phyloP scores from a whole-genome alignment of 2,888 invertebrate species.

The Abscondita cerata region DNA sequence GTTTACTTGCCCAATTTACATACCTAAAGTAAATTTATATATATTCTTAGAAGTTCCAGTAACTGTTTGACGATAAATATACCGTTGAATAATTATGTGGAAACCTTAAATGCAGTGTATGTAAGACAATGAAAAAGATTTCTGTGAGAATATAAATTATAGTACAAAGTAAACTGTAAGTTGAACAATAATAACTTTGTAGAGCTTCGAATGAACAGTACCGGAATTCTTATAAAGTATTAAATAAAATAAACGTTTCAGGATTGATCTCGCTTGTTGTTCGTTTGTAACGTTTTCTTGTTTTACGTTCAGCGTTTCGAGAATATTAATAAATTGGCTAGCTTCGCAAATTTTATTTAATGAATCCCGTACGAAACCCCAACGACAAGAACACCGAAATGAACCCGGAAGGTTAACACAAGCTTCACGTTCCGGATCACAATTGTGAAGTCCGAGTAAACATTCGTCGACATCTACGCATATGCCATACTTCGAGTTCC shows the following conservation, averaged over 20 bases:
- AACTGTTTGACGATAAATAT: too few species aligned
- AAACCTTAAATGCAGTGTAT: too few species aligned
- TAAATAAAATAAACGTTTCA: slow-evolving; percentile 20
- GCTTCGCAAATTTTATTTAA: slow-evolving; percentile 44
- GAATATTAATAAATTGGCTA: slow-evolving; percentile 45
- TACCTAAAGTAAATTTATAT: too few species aligned
- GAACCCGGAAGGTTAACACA: slow-evolving; percentile 66
- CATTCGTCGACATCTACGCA: slow-evolving; percentile 72
- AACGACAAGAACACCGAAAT: slow-evolving; percentile 61
- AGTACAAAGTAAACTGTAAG: too few species aligned
- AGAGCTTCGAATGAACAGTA: not conserved
- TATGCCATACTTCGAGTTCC: slow-evolving; percentile 67
- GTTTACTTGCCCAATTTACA: too few species aligned
- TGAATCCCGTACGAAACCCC: slow-evolving; percentile 57
- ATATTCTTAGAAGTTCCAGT: too few species aligned
- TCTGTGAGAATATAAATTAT: too few species aligned
- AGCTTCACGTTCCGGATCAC: slow-evolving; percentile 58
- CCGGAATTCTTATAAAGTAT: slow-evolving; percentile 10
- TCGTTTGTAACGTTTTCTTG: slow-evolving; percentile 10
- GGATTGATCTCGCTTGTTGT: slow-evolving; percentile 22
- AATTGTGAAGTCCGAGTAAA: slow-evolving; percentile 52
- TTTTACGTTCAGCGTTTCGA: slow-evolving; percentile 43
- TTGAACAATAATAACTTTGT: not conserved
- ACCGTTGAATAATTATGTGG: too few species aligned
- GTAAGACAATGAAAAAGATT: too few species aligned